phyloP scores from a whole-genome alignment of 1,140 invertebrate species.

The Solenopsis fugax region DNA sequence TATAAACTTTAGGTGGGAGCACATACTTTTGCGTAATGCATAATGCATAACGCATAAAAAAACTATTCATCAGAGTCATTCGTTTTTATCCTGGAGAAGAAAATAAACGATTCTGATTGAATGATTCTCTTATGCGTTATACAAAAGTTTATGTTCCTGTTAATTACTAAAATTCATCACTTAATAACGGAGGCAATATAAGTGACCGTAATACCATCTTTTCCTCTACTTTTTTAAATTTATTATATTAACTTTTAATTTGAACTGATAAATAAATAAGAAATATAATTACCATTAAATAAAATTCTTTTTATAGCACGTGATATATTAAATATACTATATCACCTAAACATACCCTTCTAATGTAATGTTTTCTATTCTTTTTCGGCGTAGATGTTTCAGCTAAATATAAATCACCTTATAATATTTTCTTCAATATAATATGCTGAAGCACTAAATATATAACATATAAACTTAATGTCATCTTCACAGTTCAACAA shows the following conservation, averaged over 20 bases:
- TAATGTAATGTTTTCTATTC: neutral
- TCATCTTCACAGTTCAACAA: neutral
- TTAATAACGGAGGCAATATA: too few relatives aligned
- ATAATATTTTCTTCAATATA: neutral
- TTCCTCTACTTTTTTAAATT: neutral
- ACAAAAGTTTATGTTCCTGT: too few relatives aligned
- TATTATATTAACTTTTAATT: neutral
- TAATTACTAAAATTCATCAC: too few relatives aligned
- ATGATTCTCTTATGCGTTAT: too few relatives aligned
- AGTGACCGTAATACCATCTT: too few relatives aligned
- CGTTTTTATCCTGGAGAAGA: too few relatives aligned
- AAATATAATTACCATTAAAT: conserved; percentile 4
- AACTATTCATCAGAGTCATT: too few relatives aligned
- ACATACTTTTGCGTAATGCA: too few relatives aligned
- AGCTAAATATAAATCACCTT: neutral
- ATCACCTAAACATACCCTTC: neutral
- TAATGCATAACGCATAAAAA: too few relatives aligned
- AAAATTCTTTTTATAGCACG: neutral
- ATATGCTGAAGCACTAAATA: neutral
- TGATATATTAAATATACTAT: neutral
- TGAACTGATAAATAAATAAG: neutral
- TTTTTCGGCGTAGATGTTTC: neutral
- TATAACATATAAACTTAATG: neutral
- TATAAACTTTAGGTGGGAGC: too few relatives aligned
- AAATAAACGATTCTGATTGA: too few relatives aligned